Percentiles rank a stretch among this genome's conserved stretches.
Conservation (phyloP, 1,140 invertebrate genomes). For the Temnothorax longispinosus region DNA sequence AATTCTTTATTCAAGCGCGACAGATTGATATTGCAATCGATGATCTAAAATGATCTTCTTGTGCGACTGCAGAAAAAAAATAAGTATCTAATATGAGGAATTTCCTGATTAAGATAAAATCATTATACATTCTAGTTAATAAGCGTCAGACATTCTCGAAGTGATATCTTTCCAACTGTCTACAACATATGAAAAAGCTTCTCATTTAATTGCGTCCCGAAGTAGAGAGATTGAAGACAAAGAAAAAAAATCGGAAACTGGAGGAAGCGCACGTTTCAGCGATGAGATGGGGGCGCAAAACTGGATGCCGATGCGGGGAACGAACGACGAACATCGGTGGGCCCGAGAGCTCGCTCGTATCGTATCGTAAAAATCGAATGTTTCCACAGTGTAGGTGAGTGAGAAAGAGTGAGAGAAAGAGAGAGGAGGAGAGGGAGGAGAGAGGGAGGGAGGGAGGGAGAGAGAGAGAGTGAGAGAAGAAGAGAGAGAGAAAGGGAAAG, state of each 20-base stretch:
- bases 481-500: not conserved
- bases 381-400: conserved; percentile 79
- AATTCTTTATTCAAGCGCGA: not conserved
- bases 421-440: not conserved
- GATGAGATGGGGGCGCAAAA: conserved; percentile 34
- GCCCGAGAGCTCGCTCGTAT: conserved; percentile 67
- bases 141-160: not conserved
- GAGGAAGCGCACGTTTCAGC: not conserved
- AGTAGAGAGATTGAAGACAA: not conserved
- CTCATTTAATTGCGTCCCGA: conserved; percentile 23
- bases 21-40: not conserved
- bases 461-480: not conserved
- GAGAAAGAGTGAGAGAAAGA: not conserved
- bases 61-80: not conserved
- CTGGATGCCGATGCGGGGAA: conserved; percentile 60
- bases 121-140: not conserved
- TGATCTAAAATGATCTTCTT: not conserved
- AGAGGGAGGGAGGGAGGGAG: conserved; percentile 41
- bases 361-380: conserved; percentile 84
- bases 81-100: not conserved
- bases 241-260: not conserved
- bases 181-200: conserved; percentile 1
- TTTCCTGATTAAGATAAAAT: not conserved
- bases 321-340: conserved; percentile 1
- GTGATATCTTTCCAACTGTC: not conserved